phyloP scores from a whole-genome alignment of 2,888 invertebrate genomes.

The Campoplex nolae region DNA sequence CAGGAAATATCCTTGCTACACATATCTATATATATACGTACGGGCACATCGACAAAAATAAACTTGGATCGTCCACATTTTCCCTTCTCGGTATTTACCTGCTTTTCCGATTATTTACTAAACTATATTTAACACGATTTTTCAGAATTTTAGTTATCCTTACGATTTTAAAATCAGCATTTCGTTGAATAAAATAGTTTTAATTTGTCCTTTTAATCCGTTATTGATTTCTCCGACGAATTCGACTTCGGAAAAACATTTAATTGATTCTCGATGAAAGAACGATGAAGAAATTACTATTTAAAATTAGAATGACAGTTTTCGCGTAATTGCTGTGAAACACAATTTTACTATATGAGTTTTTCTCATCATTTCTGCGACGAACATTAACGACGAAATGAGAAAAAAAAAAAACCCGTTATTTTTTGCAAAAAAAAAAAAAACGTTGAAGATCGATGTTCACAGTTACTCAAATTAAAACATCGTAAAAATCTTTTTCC shows the following conservation, averaged over 20 bases:
- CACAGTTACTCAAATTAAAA: not conserved
- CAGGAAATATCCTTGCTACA: slow-evolving; percentile 79
- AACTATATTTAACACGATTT: not conserved
- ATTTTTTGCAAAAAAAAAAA: not conserved
- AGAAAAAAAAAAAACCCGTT: not conserved
- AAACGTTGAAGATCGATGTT: not conserved
- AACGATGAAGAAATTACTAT: too few species aligned
- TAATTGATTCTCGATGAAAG: too few species aligned
- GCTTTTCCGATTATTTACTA: slow-evolving; percentile 19
- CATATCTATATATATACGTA: slow-evolving; percentile 38
- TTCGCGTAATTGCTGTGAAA: too few species aligned
- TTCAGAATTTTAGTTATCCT: not conserved
- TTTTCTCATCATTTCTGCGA: not conserved
- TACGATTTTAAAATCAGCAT: not conserved
- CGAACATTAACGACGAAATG: not conserved
- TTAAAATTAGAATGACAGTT: too few species aligned
- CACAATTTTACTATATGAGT: too few species aligned
- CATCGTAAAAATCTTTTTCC: not conserved
- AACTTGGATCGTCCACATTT: slow-evolving; percentile 51
- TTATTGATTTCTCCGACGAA: not conserved
- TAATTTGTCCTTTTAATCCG: not conserved
- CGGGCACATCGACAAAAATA: slow-evolving; percentile 64
- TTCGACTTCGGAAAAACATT: not conserved
- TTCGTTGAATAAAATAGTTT: not conserved
- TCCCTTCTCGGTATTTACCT: slow-evolving; percentile 24